phyloP scores from a whole-genome alignment of 1,140 invertebrate species.

The Tenebrio molitor region DNA sequence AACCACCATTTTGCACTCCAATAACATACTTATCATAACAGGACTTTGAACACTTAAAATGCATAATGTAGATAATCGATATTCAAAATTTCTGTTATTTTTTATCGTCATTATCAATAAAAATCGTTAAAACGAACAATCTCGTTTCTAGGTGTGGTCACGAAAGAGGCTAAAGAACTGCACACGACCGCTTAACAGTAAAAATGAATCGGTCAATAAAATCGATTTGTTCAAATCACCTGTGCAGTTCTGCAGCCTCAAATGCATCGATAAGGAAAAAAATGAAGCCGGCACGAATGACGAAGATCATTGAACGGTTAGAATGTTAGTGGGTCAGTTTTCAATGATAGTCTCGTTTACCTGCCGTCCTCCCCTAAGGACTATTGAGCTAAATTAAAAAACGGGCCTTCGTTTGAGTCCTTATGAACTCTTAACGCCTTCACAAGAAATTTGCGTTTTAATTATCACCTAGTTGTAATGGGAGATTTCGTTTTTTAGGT shows the following conservation, averaged over 20 bases:
- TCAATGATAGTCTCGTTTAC: constrained; percentile 3
- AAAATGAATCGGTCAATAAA: constrained; percentile 6
- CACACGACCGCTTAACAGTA: constrained; percentile 16
- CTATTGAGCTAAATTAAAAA: constrained; percentile 31
- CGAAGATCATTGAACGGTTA: constrained; percentile 42
- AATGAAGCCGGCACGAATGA: background rate
- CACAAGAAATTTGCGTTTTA: constrained; percentile 22
- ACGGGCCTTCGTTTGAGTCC: background rate
- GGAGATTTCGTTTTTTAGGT: constrained; percentile 26
- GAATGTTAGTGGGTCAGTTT: constrained; percentile 42
- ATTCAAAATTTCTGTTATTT: too few species aligned
- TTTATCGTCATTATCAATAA: too few species aligned
- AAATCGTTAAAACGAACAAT: too few species aligned
- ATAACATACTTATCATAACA: too few species aligned
- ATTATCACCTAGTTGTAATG: constrained; percentile 25
- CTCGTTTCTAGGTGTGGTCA: too few species aligned
- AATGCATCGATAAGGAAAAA: constrained; percentile 12
- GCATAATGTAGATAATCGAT: too few species aligned
- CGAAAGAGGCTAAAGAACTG: constrained; percentile 29
- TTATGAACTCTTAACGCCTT: background rate
- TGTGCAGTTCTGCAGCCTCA: constrained; percentile 1
- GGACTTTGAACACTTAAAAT: too few species aligned
- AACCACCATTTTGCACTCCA: too few species aligned
- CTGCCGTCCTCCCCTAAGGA: background rate
- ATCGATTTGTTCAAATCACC: background rate